A percentile compares a stretch with the other conserved stretches of the same genome.
phyloP scores from a whole-genome alignment of 2,888 invertebrate species.

The Ceratothoa steindachneri region DNA sequence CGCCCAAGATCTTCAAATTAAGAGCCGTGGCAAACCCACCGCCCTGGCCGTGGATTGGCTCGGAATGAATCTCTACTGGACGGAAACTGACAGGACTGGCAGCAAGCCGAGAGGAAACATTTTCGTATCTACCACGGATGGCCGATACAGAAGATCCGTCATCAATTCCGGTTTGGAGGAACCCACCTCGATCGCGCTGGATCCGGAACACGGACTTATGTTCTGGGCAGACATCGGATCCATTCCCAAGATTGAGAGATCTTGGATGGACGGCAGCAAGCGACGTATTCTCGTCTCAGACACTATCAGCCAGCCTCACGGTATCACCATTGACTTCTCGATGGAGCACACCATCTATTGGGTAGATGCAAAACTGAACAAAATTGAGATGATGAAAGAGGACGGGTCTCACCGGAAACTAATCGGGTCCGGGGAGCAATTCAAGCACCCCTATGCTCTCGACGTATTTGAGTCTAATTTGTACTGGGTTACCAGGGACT shows the following conservation, averaged over 20 bases:
- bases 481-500: slow-evolving; percentile 87
- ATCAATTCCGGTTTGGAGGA: slow-evolving; percentile 67
- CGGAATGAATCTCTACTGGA: slow-evolving; percentile 90
- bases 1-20: slow-evolving; percentile 81
- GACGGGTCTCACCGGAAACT: slow-evolving; percentile 69
- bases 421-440: slow-evolving; percentile 48
- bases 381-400: slow-evolving; percentile 76
- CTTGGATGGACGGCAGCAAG: slow-evolving; percentile 96
- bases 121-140: slow-evolving; percentile 83
- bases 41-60: slow-evolving; percentile 91
- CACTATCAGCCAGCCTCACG: slow-evolving; percentile 78
- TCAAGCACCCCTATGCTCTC: slow-evolving; percentile 76
- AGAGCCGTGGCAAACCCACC: slow-evolving; percentile 71
- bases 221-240: slow-evolving; percentile 92
- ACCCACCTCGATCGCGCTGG: slow-evolving; percentile 82
- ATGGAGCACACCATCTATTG: slow-evolving; percentile 89
- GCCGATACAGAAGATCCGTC: slow-evolving; percentile 76
- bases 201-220: slow-evolving; percentile 76
- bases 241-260: slow-evolving; percentile 84
- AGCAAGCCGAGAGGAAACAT: slow-evolving; percentile 61
- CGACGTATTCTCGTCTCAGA: slow-evolving; percentile 75
- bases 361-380: slow-evolving; percentile 89
- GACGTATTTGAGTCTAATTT: slow-evolving; percentile 85
- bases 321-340: slow-evolving; percentile 81
- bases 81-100: slow-evolving; percentile 67